phyloP scores from a whole-genome alignment of 2,113 vertebrate genomes.

The Indri indri region DNA sequence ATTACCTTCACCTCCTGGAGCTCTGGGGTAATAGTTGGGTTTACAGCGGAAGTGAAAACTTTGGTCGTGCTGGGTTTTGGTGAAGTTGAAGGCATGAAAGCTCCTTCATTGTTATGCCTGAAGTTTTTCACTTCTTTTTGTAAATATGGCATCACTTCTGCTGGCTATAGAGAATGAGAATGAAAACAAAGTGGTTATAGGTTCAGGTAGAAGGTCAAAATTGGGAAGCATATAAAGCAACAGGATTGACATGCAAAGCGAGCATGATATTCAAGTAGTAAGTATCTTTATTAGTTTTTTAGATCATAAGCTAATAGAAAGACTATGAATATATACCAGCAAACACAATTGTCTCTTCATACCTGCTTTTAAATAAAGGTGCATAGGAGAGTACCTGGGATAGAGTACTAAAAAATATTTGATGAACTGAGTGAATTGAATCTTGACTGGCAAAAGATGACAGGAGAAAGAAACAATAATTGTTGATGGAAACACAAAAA shows the following conservation, averaged over 20 bases:
- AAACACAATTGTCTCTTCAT: not conserved
- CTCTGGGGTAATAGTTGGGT: not conserved
- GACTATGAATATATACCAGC: not conserved
- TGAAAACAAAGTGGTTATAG: not conserved
- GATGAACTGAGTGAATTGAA: not conserved
- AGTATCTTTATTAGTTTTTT: not conserved
- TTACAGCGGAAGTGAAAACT: not conserved
- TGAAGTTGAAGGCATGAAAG: constrained; percentile 36
- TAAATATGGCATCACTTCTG: constrained; percentile 25
- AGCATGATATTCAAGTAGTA: not conserved
- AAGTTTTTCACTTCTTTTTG: constrained; percentile 36
- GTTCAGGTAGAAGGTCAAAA: not conserved
- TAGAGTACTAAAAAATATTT: not conserved
- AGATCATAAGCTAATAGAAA: not conserved
- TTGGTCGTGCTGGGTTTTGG: constrained; percentile 36
- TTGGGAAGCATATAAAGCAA: not conserved
- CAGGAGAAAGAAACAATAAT: not conserved
- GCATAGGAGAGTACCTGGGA: not conserved
- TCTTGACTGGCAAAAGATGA: not conserved
- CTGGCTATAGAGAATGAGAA: constrained; percentile 54
- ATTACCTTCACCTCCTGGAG: constrained; percentile 62
- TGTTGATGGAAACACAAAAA: not conserved
- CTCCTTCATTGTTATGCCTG: constrained; percentile 5
- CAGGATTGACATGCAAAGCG: not conserved
- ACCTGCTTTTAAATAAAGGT: not conserved